Evolutionary conservation across 2,113 vertebrate species (phyloP), one percentile per base, ranked within the genome.

Genomic region (Saccopteryx leptura): DNA sequence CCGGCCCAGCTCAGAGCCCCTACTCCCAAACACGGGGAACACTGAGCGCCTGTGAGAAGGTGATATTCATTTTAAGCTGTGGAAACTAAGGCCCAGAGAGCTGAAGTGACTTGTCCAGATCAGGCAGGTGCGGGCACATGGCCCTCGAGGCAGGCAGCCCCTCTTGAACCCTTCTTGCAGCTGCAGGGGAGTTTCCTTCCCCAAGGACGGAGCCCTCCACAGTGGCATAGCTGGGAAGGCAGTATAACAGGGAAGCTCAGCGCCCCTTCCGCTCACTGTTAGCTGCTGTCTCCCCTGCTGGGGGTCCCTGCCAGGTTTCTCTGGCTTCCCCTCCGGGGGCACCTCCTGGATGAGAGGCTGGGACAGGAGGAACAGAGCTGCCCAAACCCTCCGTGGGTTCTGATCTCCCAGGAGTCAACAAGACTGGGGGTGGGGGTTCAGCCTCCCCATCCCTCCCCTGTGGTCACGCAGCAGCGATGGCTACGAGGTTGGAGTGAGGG

Each of bases 311-410:
- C 17, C 7, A 0, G n/a, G 75, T 26, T 72, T 75, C 52, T 3
- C 82, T 26, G 48, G 61, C 60, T 83, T 94, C 92, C 68, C 85
- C 79, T 48, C 63, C 31, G 1, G 50, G 85, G 86, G 39, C 58
- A 80, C 65, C 28, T 82, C 26, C 60, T 54, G 75, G 46, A 13
- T 13, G 28, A 76, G 31, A 24, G 33, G 46, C 0, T 1, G 63
- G 46, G 28, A n/a, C 14, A 4, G 10, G 56, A 58, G 8, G 18
- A 1, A 1, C 50, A 28, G n/a, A 60, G 19, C 0, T 0, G 50
- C 52, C 69, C 65, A 28, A 63, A 18, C 31, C 18, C 12, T 79
- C 46, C 5, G 17, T 7, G 33, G 82, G 21, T 33, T 54, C 58
- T 12, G 60, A 24, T 52, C 54, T n/a, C 39, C 23, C 46, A 28